Evolutionary conservation across 2,888 invertebrate species (phyloP), one percentile per base, ranked within the genome.

Genomic region (Masnerella sp.): DNA sequence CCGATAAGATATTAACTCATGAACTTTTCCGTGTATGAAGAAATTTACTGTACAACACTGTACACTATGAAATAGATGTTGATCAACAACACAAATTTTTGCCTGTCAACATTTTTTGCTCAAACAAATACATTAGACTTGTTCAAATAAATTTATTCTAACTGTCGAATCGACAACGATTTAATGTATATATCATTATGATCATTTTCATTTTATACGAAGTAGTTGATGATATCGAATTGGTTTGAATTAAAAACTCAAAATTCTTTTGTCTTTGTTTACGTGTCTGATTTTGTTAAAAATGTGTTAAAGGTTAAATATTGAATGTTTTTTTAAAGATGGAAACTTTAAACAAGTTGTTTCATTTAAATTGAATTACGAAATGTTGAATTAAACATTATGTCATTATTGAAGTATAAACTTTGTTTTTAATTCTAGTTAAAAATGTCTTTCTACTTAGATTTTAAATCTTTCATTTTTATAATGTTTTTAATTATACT

Each of bases 1-100:
- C 92, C 93, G 74, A 92, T 95, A 84, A 91, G 95, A 87, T 95
- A 94, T 88, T 92, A 88, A 89, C 71, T 30, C 20, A 7, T 7
- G 5, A 65, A 51, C n/a, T n/a, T n/a, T n/a, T n/a, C 22, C 45
- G 20, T 30, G 34, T 43, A 43, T 30, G 36, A 51, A 18, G 14
- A 59, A 69, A 47, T 40, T 32, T 28, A 3, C 25, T 17, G n/a
- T 22, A 40, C 22, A 22, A 32, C 15, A 12, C 7, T 45, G 17
- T 45, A 30, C 11, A 43, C 9, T 38, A 42, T 58, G 34, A 45
- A 68, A 30, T 51, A 59, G 49, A 45, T 25, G 47, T 52, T 52
- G 62, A 56, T 47, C 14, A 54, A 11, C 18, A 30, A 18, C 3
- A 43, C 9, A 9, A 20, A 64, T 34, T 64, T 43, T 40, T 17